Base-by-base conservation (phyloP, 2,113 vertebrate species). In the Cynocephalus volans region DNA sequence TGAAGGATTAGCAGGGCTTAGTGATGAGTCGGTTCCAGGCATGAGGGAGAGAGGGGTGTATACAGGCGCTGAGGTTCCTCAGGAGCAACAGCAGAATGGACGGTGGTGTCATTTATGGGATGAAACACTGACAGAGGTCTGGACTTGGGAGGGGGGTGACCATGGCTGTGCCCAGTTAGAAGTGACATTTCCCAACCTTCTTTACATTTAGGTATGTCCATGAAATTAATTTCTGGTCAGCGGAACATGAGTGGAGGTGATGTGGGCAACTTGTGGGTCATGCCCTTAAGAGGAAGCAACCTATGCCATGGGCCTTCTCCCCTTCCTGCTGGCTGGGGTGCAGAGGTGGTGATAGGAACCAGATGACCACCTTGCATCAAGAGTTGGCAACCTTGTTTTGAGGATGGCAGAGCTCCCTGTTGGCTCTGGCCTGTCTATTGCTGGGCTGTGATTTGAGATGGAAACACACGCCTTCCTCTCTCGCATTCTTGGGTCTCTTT, bases 41-140 rank as follows among this genome's bases (percentile, higher is more conserved):
- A 26, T 19, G 64, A 45, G 21, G 48, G 41, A 79, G 33, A 52
- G 31, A 36, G n/a, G 13, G 4, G 3, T 33, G 11, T 15, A 8
- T 24, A 12, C 17, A 31, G 21, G 36, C 14, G 9, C 21, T 7
- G 86, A 56, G 45, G 17, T 45, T 56, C 70, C 65, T 56, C 50
- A 45, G 77, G 72, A 91, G 18, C 12, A 9, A 4, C 1, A 31
- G 50, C 10, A 52, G 5, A n/a, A 5, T 75, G 26, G 3, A 62
- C 0, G 0, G 17, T 3, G 11, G 79, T 36, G 31, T 6, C 54
- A 3, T 31, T 76, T 50, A n/a, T 36, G 3, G 21, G 6, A 10
- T n/a, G 33, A n/a, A 50, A 54, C 17, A 8, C 31, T 4, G 19
- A 48, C 5, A 54, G 70, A 62, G 50, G 76, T 36, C 28, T 8